Percentiles rank a stretch among this genome's conserved stretches.
phyloP scores from a whole-genome alignment of 2,888 invertebrate species.

The Cryptosula pallasiana region DNA sequence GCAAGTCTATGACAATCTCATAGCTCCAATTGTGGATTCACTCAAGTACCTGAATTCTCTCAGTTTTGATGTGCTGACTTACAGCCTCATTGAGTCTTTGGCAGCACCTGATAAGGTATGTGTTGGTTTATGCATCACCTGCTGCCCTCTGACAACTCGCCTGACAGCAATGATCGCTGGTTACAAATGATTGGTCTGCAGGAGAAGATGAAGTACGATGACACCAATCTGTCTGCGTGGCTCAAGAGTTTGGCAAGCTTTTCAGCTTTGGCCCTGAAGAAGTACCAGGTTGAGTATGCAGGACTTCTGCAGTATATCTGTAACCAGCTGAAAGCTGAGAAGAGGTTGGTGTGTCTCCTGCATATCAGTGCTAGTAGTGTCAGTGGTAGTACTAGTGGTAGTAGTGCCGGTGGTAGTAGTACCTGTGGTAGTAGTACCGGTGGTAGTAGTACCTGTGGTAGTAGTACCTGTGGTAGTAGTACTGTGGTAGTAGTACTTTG shows the following conservation, averaged over 20 bases:
- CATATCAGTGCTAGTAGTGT: too few relatives aligned
- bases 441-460: too few relatives aligned
- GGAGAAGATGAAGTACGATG: constrained; percentile 75
- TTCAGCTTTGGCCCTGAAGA: constrained; percentile 92
- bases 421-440: too few relatives aligned
- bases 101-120: constrained; percentile 61
- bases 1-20: constrained; percentile 88
- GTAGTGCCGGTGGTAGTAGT: too few relatives aligned
- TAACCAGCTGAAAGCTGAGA: constrained; percentile 90
- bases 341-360: constrained; percentile 64
- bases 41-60: constrained; percentile 89
- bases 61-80: constrained; percentile 92
- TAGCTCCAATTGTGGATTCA: constrained; percentile 93
- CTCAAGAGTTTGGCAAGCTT: constrained; percentile 86
- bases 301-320: constrained; percentile 94
- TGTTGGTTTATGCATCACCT: too few relatives aligned
- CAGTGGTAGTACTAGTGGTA: too few relatives aligned
- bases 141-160: background rate
- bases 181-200: too few relatives aligned
- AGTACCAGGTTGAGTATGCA: constrained; percentile 90
- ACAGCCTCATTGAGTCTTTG: constrained; percentile 85
- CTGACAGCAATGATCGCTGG: too few relatives aligned
- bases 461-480: too few relatives aligned
- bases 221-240: constrained; percentile 87
- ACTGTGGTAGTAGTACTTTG: too few relatives aligned